Conservation (phyloP, 2,113 vertebrate species). For the Pterophyllum scalare region DNA sequence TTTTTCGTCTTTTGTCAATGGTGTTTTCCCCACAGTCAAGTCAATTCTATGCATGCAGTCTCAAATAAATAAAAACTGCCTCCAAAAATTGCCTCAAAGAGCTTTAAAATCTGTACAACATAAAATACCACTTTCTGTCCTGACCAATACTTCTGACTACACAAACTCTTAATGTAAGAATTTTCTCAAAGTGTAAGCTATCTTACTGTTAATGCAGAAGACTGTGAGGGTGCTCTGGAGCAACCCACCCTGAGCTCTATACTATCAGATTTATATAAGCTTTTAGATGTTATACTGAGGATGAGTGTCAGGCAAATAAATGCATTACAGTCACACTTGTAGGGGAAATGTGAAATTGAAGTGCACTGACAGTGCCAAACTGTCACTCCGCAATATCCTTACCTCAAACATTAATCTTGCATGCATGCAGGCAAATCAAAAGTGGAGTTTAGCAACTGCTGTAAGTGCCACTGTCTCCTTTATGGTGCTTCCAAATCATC, state of each 20-base stretch:
- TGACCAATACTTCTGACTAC: not conserved
- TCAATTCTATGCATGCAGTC: not conserved
- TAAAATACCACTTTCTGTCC: not conserved
- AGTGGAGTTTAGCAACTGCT: not conserved
- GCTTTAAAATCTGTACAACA: not conserved
- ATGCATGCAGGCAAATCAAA: constrained; percentile 8
- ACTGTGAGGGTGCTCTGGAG: not conserved
- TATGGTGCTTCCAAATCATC: not conserved
- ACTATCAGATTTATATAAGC: not conserved
- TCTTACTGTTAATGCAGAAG: not conserved
- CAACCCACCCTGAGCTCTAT: not conserved
- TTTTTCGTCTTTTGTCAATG: constrained; percentile 1
- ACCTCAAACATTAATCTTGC: constrained; percentile 8
- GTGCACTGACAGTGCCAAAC: not conserved
- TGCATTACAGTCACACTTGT: not conserved
- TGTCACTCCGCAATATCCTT: not conserved
- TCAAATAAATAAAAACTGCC: not conserved
- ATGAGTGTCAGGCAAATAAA: constrained; percentile 5
- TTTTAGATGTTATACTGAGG: not conserved
- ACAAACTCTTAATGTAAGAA: not conserved
- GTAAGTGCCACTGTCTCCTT: not conserved
- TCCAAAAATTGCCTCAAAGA: not conserved
- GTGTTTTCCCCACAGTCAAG: not conserved
- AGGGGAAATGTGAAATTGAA: constrained; percentile 13
- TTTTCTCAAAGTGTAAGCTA: not conserved